Base-by-base conservation (phyloP, 2,113 vertebrate species). In the Corythornis cristatus region DNA sequence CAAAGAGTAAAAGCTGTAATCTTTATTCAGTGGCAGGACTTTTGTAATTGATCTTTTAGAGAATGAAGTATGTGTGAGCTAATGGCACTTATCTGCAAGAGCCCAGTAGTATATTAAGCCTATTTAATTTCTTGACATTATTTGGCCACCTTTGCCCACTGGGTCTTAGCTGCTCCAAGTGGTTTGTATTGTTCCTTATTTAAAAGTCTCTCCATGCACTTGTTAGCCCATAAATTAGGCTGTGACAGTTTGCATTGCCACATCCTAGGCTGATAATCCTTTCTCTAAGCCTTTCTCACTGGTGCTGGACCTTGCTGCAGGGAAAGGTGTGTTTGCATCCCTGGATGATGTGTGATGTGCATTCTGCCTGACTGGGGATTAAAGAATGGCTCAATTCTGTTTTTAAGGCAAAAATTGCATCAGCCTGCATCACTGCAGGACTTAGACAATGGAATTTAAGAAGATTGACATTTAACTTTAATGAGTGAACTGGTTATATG, bases 51-150 rank as follows among this genome's bases (percentile, higher is more conserved):
- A 37, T 92, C 46, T 83, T 77, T 74, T 77, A 58, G 68, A 83
- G 86, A 92, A 88, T 83, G 45, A 79, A 68, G 28, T 77, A 25
- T 29, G 15, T 80, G 15, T 54, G 46, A 87, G 25, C 46, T 91
- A 85, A 85, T 83, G 56, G 28, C 45, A 74, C 58, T 89, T 84
- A 65, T 15, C 37, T 82, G 10, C 82, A 56, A 85, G 28, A 93
- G 11, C 50, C 13, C 17, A 33, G 51, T 57, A 40, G 58, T 75
- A 51, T 66, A 72, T 91, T 91, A 89, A 87, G 58, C 13, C 48
- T 84, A 15, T 89, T 93, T 77, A 58, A 88, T 94, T 64, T 88
- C 68, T 81, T 88, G 68, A 51, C 16, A 13, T 88, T 88, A 40
- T 81, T 89, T 84, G 83, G 23, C 62, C 48, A 70, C 60, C 75